A percentile compares a stretch with the other conserved stretches of the same genome.
These are phyloP conservation scores for Drosophila aff. DNA, from an alignment of 1,140 invertebrate genomes.

Conservation along the genomic window DNA sequence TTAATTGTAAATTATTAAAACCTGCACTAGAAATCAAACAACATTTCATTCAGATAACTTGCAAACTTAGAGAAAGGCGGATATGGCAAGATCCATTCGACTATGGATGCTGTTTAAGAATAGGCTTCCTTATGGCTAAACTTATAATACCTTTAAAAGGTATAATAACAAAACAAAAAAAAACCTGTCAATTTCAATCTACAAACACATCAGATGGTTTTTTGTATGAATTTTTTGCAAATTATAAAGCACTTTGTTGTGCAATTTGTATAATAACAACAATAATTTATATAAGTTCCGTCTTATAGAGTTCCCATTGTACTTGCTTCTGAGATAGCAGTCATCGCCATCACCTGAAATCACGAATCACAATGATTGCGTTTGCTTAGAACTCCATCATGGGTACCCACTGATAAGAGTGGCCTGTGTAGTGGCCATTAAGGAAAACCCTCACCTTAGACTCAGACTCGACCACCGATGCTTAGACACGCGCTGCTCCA, in stretches of 20 bases:
- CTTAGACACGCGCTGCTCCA: constrained; percentile 35
- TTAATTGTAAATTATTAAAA: background rate
- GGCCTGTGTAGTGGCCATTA: background rate
- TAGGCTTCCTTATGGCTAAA: background rate
- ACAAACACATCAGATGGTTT: no score
- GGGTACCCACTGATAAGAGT: constrained; percentile 17
- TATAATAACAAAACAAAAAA: background rate
- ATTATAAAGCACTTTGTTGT: background rate
- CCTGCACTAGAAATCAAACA: background rate
- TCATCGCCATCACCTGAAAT: constrained; percentile 2
- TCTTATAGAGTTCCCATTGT: background rate
- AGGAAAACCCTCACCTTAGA: constrained; percentile 21
- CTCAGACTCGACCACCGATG: background rate
- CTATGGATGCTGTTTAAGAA: background rate
- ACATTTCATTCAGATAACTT: background rate
- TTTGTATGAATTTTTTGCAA: background rate
- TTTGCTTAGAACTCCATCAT: constrained; percentile 25
- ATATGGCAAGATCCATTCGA: background rate
- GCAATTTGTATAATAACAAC: background rate
- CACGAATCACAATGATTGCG: constrained; percentile 16
- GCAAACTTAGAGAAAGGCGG: background rate
- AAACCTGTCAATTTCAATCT: no score
- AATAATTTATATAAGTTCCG: background rate
- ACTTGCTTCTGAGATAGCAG: constrained; percentile 5
- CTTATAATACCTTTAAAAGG: background rate